Base-by-base conservation (phyloP, 1,140 invertebrate genomes). In the Eulimnadia texana region DNA sequence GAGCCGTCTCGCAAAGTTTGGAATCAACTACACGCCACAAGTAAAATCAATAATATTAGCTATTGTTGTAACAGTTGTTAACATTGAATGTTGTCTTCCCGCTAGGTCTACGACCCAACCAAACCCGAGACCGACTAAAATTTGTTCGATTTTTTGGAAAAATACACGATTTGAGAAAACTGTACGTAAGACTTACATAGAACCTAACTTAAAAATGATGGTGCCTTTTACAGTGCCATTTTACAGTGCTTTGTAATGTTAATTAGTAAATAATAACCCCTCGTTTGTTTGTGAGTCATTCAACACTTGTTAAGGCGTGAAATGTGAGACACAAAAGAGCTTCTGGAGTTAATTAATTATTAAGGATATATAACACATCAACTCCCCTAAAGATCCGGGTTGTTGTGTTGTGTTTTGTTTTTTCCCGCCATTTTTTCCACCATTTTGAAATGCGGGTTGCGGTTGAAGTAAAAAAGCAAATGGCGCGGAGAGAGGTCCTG, bases 11-110 rank as follows among this genome's bases (percentile, higher is more conserved):
- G 61, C 54, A 16, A 60, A 63, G 3, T 24, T 67, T 16, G 67
- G 66, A 13, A 67, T 68, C 33, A 33, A 64, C 11, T 67, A 68
- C 29, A 2, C 64, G 23, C 60, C 60, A n/a, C 60, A 61, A 33
- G 50, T 61, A 28, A 53, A n/a, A n/a, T n/a, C n/a, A n/a, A n/a
- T n/a, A n/a, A n/a, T n/a, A n/a, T n/a, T n/a, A n/a, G n/a, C n/a
- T n/a, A n/a, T n/a, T n/a, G n/a, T n/a, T n/a, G n/a, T n/a, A n/a
- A n/a, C n/a, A n/a, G n/a, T n/a, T n/a, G 33, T 42, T 42, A 42
- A 42, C 6, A 16, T 42, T 42, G 33, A 42, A 42, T 42, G 6
- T 42, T 42, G 6, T 42, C 6, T 9, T 42, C 33, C 16, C 33
- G 33, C 6, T 16, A 42, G 33, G 33, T 42, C 16, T 42, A 42